These are phyloP conservation scores for Heterocephalus glaber DNA, from an alignment of 2,113 vertebrate genomes.

Conservation along the genomic window DNA sequence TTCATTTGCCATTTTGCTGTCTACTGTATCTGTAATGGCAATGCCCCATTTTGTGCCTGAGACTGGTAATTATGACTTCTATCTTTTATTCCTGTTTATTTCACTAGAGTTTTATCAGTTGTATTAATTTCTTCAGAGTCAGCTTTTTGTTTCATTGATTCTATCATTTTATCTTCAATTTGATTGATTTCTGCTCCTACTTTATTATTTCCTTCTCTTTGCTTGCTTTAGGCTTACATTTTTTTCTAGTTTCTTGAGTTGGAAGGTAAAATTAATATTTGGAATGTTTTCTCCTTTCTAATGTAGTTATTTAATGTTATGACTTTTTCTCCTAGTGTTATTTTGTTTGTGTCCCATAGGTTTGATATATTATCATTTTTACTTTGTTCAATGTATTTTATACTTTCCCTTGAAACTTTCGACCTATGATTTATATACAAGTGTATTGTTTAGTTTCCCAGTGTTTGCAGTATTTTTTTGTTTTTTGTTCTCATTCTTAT, in stretches of 20 bases:
- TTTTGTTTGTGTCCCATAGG: background rate
- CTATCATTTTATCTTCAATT: background rate
- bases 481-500: background rate
- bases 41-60: background rate
- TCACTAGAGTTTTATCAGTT: background rate
- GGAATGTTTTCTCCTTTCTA: background rate
- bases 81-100: background rate
- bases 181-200: background rate
- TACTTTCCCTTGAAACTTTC: background rate
- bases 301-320: background rate
- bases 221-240: background rate
- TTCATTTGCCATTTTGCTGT: background rate
- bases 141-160: background rate
- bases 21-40: background rate
- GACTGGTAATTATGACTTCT: background rate
- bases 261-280: background rate
- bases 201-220: background rate
- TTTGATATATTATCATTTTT: background rate
- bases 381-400: background rate
- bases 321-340: background rate
- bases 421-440: background rate
- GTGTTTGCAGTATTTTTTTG: background rate
- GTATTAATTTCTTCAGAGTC: background rate
- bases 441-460: too few relatives aligned
- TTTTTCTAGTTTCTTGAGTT: background rate